Evolutionary conservation across 2,113 vertebrate species (phyloP), one percentile per base, ranked within the genome.

Genomic region (Sapayoa aenigma): DNA sequence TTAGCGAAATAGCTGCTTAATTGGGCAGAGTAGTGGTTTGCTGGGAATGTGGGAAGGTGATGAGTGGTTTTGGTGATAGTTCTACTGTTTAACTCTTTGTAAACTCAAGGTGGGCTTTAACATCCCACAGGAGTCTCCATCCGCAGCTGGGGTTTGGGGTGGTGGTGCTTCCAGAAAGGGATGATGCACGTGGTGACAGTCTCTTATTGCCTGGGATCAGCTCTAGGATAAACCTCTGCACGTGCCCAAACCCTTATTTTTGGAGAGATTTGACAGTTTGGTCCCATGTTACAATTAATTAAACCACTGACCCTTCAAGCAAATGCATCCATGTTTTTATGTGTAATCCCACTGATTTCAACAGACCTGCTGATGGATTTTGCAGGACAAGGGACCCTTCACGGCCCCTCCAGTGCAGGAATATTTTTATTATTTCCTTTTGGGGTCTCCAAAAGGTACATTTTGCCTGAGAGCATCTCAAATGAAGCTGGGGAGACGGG

Each of bases 291-390:
- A 27, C 65, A 17, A 59, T 21, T 24, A 41, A 69, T 63, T 10
- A 44, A n/a, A 33, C 8, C 33, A 53, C 81, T 17, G 50, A 39
- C 33, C 21, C 39, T 59, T 46, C 6, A 7, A 82, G 39, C 11
- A n/a, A 69, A 58, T 0, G 2, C 14, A 30, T n/a, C 41, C 46
- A 8, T 1, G 1, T 60, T 76, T 83, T 85, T 59, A 9, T 15
- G 24, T 9, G 21, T 13, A 27, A 59, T n/a, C 31, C n/a, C 0
- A 1, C 21, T 14, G 42, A 31, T 3, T 42, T 49, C 73, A 22
- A 12, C 1, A 0, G 2, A 42, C 16, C 2, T 0, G 6, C 4
- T 28, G 56, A 18, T 3, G 11, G 16, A 25, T 53, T 77, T 68
- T 44, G 60, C 21, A 12, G 60, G 22, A 53, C 5, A 2, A 1